Base-by-base conservation (phyloP, 1,140 invertebrate species). In the Pteromalus puparum region DNA sequence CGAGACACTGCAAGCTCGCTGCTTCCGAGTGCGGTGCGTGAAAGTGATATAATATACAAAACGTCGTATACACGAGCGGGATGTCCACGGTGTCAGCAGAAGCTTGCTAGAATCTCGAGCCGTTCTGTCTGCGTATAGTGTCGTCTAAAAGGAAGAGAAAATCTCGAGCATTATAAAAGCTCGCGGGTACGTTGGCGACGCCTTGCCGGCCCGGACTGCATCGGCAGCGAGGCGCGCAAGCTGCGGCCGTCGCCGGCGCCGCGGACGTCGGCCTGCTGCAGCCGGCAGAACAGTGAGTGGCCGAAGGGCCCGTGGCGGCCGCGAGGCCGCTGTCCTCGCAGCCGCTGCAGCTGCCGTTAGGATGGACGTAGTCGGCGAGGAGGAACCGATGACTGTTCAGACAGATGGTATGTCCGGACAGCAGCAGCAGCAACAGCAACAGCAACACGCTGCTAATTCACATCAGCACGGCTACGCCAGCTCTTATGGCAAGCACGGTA, bases 301-400 rank as follows among this genome's bases (percentile, higher is more conserved):
- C 24, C 82, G 85, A 74, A 85, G 84, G 83, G 86, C 84, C 84
- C 81, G 84, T 81, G 85, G 87, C 86, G 77, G 80, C 86, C 85
- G 81, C 83, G 65, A 42, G 65, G 65, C 78, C 78, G 28, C 61
- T 61, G 84, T 87, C 85, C 87, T 88, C 88, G 88, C 87, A 82
- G 88, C 85, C 79, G 83, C 85, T 85, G 84, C 84, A 81, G 88
- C 88, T 85, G 85, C 86, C 15, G 6, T 61, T 86, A 89, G 88
- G 83, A 90, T 89, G 89, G 88, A 90, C 82, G 86, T 90, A 86
- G 87, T 89, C 82, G 86, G 82, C 78, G 88, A 89, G 73, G 89
- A 90, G 81, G 88, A 89, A 78, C 18, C n/a, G 78, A 81, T 61
- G 76, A 26, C 46, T 48, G 18, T 10, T 26, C 28, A 24, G 42